Percentiles rank a stretch among this genome's conserved stretches.
Conservation (phyloP, 1,140 invertebrate genomes). For the Penaeus chinensis region DNA sequence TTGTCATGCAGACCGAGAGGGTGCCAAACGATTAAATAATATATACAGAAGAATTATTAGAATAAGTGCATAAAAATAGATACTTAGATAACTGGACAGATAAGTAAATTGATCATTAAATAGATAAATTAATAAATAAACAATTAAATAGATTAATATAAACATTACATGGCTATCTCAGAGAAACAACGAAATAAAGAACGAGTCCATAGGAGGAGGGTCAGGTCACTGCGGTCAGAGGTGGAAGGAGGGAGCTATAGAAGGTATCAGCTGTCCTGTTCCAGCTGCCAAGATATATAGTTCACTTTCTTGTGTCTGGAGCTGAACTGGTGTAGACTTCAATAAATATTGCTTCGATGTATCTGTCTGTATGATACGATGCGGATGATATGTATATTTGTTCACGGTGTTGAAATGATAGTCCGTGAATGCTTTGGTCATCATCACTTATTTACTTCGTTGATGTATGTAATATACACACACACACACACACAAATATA, state of each 20-base stretch:
- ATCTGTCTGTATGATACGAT: background rate
- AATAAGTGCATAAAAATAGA: too few relatives aligned
- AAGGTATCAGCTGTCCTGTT: conserved; percentile 64
- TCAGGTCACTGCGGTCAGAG: conserved; percentile 1
- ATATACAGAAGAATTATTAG: too few relatives aligned
- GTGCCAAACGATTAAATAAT: too few relatives aligned
- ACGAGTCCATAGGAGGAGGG: background rate
- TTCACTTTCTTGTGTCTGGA: conserved; percentile 20
- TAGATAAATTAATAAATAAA: too few relatives aligned
- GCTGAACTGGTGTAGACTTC: conserved; percentile 64
- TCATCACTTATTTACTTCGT: too few relatives aligned
- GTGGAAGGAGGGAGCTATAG: conserved; percentile 52
- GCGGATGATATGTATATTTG: background rate
- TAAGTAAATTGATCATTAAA: too few relatives aligned
- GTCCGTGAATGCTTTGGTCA: too few relatives aligned
- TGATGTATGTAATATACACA: background rate
- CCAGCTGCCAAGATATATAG: background rate
- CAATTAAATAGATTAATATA: too few relatives aligned
- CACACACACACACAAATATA: too few relatives aligned
- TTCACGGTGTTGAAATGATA: background rate
- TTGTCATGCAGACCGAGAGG: too few relatives aligned
- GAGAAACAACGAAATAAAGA: background rate
- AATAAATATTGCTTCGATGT: conserved; percentile 67
- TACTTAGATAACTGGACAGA: too few relatives aligned
- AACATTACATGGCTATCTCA: too few relatives aligned